These are phyloP conservation scores for Noctilio leporinus DNA, from an alignment of 2,113 vertebrate genomes.

Conservation along the genomic window DNA sequence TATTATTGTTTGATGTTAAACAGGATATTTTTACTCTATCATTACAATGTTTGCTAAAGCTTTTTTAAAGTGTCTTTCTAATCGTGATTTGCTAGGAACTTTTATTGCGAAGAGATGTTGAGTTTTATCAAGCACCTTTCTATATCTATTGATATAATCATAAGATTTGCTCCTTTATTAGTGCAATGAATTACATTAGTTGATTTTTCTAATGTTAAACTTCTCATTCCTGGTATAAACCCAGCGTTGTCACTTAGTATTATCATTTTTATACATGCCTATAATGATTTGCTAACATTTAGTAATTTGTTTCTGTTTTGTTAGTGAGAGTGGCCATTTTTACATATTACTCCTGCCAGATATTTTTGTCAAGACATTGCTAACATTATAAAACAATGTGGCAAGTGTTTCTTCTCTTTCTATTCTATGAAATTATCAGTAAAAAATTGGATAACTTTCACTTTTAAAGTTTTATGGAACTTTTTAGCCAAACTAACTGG, in stretches of 20 bases:
- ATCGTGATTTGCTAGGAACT: neutral
- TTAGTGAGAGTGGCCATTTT: neutral
- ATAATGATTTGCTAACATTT: neutral
- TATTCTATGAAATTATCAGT: neutral
- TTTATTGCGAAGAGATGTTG: neutral
- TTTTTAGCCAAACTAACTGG: neutral
- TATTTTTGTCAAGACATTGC: neutral
- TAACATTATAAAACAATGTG: neutral
- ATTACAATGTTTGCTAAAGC: neutral
- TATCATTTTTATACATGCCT: neutral
- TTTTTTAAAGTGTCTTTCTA: neutral
- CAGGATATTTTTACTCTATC: neutral
- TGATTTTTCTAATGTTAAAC: neutral
- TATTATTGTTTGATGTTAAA: neutral
- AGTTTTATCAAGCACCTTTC: neutral
- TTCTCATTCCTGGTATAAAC: neutral
- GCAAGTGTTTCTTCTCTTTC: neutral
- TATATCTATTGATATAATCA: neutral
- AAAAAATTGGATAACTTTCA: neutral
- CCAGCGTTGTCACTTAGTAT: neutral
- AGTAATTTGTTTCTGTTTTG: conserved; percentile 6
- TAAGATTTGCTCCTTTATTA: neutral
- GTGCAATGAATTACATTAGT: neutral
- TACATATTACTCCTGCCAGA: neutral
- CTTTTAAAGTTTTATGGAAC: neutral